Evolutionary conservation across 2,797 vertebrate species (phyloP).

Genomic region (Microhierax caerulescens): DNA sequence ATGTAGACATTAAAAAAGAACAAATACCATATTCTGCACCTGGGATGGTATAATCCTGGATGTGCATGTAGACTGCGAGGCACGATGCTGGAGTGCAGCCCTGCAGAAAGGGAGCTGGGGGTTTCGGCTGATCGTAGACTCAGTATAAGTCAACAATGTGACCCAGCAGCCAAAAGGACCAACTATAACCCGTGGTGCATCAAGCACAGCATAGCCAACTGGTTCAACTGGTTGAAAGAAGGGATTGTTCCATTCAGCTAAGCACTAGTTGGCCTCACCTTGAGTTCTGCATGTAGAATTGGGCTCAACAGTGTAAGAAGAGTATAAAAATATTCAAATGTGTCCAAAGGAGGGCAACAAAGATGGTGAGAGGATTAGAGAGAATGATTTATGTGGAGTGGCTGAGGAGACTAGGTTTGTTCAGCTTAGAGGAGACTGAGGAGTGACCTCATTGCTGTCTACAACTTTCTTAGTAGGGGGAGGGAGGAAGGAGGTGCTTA

Average conservation of each 20-base stretch:
- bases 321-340: not conserved
- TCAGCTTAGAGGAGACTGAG: not conserved
- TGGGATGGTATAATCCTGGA: not conserved
- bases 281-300: not conserved
- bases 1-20: not conserved
- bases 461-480: not conserved
- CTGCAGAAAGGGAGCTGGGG: not conserved
- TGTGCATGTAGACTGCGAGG: not conserved
- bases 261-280: not conserved
- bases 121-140: not conserved
- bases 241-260: not conserved
- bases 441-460: not conserved
- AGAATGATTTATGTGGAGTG: not conserved
- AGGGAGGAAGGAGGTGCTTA: not conserved
- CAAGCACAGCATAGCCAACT: not conserved
- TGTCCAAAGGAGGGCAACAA: not conserved
- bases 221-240: accelerated
- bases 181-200: not conserved
- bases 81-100: not conserved
- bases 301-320: not conserved
- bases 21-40: not conserved
- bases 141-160: not conserved
- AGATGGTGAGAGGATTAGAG: not conserved
- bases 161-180: not conserved
- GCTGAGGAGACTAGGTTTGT: not conserved